Evolutionary conservation across 2,888 invertebrate genomes (phyloP), one percentile per base, ranked within the genome.

Genomic region (Ceramica pisi): DNA sequence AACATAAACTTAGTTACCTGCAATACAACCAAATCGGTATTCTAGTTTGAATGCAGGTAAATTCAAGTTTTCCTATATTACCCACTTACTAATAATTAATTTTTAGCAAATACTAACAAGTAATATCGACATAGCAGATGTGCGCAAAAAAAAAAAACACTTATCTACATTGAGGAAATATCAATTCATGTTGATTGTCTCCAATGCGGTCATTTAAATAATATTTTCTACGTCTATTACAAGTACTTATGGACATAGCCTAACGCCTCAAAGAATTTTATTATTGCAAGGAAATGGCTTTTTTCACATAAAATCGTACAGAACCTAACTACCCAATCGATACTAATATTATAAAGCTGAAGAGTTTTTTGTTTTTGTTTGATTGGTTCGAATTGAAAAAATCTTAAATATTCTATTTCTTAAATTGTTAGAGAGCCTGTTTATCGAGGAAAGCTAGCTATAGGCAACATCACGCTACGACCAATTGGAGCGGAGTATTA

Each of bases 111-210:
- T 48, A 26, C 26, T 12, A 14, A 64, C 9, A 7, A 6, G 16
- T 12, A 10, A 26, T 2, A 31, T 31, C 31, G 31, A 31, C 2
- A 31, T 12, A 41, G 23, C 31, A 10, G 31, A 55, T 10, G 9
- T 19, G 9, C 1, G 8, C 8, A 16, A 19, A 3, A 44, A 38
- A 31, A 23, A 41, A 4, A 10, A 35, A n/a, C 12, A 16, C 16
- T 16, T 31, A 23, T 55, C 12, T 41, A n/a, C 8, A 21, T 14
- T 26, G 23, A 67, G 53, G 26, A 77, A 75, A 75, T 59, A 67
- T 66, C 41, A 62, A 80, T 80, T 66, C n/a, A 23, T 19, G 48
- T 48, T 23, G 12, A 59, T 76, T 67, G 62, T 50, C 35, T 19
- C 9, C 61, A 66, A 74, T 80, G 21, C 48, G 19, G 9, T 74